A percentile compares a stretch with the other conserved stretches of the same genome.
Conservation (phyloP, 2,797 vertebrate genomes). For the Tamandua tetradactyla region DNA sequence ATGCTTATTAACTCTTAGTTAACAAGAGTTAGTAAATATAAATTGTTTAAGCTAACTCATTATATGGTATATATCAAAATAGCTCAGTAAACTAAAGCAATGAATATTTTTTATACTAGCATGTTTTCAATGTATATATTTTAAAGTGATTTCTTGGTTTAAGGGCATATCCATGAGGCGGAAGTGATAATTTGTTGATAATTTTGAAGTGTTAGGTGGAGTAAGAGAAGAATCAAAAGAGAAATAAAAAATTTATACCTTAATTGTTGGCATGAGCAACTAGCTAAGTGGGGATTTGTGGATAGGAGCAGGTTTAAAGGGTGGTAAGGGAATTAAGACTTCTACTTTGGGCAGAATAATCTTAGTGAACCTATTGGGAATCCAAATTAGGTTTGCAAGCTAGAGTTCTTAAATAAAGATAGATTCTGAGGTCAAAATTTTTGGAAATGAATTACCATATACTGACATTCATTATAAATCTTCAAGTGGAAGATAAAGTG, state of each 20-base stretch:
- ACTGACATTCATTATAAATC: constrained; percentile 33
- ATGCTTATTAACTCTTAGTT: too few species aligned
- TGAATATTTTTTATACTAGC: neutral
- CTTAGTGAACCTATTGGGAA: neutral
- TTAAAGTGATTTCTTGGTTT: neutral
- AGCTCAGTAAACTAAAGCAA: too few species aligned
- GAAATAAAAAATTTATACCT: neutral
- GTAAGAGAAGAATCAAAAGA: neutral
- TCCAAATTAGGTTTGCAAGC: neutral
- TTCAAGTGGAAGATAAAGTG: neutral
- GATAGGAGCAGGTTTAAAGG: neutral
- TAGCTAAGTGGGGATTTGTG: neutral
- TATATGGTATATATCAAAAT: too few species aligned
- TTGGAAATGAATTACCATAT: constrained; percentile 8
- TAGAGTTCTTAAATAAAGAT: neutral
- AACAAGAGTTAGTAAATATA: too few species aligned
- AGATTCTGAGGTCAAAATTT: constrained; percentile 2
- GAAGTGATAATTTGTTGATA: neutral
- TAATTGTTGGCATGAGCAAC: neutral
- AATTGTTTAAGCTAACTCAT: too few species aligned
- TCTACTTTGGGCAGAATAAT: neutral
- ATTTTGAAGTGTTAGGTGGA: neutral
- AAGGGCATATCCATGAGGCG: neutral
- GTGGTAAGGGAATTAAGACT: neutral
- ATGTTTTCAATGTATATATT: neutral